A percentile compares a stretch with the other conserved stretches of the same genome.
Conservation (phyloP, 2,888 invertebrate species). For the Amphipoea oculea region DNA sequence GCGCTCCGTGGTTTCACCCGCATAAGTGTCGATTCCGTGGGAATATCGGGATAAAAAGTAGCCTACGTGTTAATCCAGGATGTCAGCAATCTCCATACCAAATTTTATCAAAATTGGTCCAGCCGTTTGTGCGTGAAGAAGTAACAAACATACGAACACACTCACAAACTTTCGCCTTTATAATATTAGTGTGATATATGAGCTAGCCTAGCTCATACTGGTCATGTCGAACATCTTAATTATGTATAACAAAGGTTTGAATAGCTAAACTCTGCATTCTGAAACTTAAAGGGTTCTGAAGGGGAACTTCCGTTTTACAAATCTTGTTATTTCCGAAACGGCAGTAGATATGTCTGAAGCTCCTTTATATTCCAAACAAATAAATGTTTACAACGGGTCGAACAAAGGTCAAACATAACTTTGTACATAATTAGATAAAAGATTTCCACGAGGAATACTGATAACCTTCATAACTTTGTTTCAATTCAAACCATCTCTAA, state of each 20-base stretch:
- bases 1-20: no score
- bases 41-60: no score
- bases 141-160: background rate
- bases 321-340: background rate
- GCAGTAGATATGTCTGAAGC: background rate
- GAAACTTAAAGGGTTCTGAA: background rate
- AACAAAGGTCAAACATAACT: background rate
- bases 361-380: background rate
- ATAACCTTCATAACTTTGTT: constrained; percentile 27
- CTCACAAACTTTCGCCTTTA: no score
- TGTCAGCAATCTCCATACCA: no score
- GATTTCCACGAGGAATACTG: background rate
- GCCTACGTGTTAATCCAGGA: no score
- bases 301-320: background rate
- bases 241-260: background rate
- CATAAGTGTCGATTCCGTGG: no score
- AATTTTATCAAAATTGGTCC: no score
- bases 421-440: background rate
- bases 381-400: background rate
- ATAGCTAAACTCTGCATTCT: background rate
- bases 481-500: constrained; percentile 1
- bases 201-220: background rate
- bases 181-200: background rate
- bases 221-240: background rate
- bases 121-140: no score